These are phyloP conservation scores for Turritopsis rubra DNA, from an alignment of 30 jellyfish, hydroid and myxozoan genomes.

Conservation along the genomic window DNA sequence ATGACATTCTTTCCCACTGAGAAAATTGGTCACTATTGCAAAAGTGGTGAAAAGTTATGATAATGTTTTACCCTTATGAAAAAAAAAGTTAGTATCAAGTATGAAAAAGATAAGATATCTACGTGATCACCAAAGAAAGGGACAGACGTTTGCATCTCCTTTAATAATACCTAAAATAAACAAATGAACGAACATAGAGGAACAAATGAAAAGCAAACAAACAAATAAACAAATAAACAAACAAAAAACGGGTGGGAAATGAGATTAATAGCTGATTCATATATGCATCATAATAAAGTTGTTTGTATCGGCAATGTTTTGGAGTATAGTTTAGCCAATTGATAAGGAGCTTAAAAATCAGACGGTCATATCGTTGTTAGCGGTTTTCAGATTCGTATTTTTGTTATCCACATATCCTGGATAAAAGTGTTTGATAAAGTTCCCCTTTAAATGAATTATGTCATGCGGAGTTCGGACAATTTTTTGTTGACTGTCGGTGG, in stretches of 20 bases:
- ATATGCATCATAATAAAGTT: neutral
- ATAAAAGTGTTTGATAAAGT: neutral
- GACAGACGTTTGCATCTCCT: neutral
- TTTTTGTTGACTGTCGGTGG: neutral
- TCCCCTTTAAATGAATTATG: neutral
- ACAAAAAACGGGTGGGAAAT: neutral
- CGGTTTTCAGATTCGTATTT: neutral
- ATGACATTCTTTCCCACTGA: no score
- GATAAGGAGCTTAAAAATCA: neutral
- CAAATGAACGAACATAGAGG: neutral
- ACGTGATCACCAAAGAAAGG: neutral
- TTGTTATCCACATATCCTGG: neutral
- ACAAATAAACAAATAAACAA: neutral
- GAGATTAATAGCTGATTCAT: neutral
- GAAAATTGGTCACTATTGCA: no score
- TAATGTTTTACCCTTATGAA: neutral
- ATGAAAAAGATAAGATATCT: neutral
- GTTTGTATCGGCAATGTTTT: neutral
- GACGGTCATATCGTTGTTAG: neutral
- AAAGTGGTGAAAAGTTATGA: no score
- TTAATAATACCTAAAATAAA: neutral
- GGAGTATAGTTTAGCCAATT: neutral
- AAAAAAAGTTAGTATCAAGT: neutral
- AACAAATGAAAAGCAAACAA: neutral
- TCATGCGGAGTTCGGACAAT: neutral